Evolutionary conservation across 2,113 vertebrate species (phyloP), one percentile per base, ranked within the genome.

Genomic region (Rana temporaria): DNA sequence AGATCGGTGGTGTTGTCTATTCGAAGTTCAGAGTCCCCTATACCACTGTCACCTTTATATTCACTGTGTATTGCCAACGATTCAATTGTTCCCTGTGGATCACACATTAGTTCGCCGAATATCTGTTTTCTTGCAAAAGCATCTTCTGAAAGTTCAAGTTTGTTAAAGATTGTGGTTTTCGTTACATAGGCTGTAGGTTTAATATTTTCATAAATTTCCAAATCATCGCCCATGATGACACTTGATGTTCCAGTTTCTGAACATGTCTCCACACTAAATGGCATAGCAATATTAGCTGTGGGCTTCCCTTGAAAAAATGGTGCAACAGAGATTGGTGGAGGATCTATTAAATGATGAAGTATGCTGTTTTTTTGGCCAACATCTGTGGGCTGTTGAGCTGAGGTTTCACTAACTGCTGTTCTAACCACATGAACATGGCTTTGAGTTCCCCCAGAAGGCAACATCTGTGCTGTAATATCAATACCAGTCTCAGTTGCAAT

Each of bases 381-480:
- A 52, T 32, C 17, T 26, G 6, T n/a, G 34, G 18, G 38, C 14
- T 65, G 55, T 4, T 11, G 14, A 20, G 74, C 7, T 16, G 0
- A 55, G 19, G 19, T 82, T 56, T 85, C 74, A 42, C 52, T 74
- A 17, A 83, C 68, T 22, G 73, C 68, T 17, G 74, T 85, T 66
- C 63, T 59, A 5, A 67, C 19, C 16, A 75, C 74, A 60, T 68
- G 52, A 1, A 22, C 30, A 63, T 74, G 84, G 65, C 60, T 78
- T 48, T 34, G 68, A 20, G 18, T 79, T 11, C 73, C 56, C 32
- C 84, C 84, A 7, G 67, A 76, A 65, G 34, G 64, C 79, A 83
- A 56, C n/a, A 78, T 60, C 18, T 60, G 17, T 7, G 64, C 24
- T 20, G 56, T 64, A 2, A 84, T 9, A 69, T 62, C 74, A 20